Evolutionary conservation across 64 coral and sea anemone genomes (phyloP), one percentile per base, ranked within the genome.

Genomic region (Montipora efflorescens): DNA sequence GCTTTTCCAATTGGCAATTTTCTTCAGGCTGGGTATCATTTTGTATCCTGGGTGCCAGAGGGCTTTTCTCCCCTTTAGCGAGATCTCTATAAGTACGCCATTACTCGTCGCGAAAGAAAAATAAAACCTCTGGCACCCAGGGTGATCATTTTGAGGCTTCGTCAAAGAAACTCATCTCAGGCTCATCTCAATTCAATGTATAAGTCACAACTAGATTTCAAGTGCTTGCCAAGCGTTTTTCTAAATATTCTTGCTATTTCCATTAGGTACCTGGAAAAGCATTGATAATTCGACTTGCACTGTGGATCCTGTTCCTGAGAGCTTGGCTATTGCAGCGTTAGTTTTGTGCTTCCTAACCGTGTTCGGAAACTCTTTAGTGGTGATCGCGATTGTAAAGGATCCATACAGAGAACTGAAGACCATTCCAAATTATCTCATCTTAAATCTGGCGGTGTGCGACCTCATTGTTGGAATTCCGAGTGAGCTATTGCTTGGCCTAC

Each of bases 401-500:
- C 96, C 96, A 49, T 92, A 76, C n/a, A 98, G 79, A 20, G 96
- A 98, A 47, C 74, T 98, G 19, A 93, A 90, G 66, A 95, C 96
- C 48, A 90, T 93, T 80, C 87, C 96, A 3, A 98, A 98, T 55
- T 89, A 89, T 8, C 67, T 98, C 48, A 90, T 98, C 1, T 23
- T 93, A 48, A 98, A 98, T 59, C 79, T 98, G 12, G 96, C 96
- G 12, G 59, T 88, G 12, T 93, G 93, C 76, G 96, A 98, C 28
- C 87, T 98, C 8, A 79, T 98, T 7, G 79, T 93, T 12, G 96
- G 93, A 1, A 64, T 97, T 22, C 43, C 95, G 2, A 83, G 90
- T 46, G 96, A 98, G 52, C 86, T 94, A 7, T 66, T 98, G 15
- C 79, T 92, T 69, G 93, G 74, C 19, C 13, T 95, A 5, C 64